phyloP scores from a whole-genome alignment of 2,113 vertebrate species.

The Megatriorchis doriae region DNA sequence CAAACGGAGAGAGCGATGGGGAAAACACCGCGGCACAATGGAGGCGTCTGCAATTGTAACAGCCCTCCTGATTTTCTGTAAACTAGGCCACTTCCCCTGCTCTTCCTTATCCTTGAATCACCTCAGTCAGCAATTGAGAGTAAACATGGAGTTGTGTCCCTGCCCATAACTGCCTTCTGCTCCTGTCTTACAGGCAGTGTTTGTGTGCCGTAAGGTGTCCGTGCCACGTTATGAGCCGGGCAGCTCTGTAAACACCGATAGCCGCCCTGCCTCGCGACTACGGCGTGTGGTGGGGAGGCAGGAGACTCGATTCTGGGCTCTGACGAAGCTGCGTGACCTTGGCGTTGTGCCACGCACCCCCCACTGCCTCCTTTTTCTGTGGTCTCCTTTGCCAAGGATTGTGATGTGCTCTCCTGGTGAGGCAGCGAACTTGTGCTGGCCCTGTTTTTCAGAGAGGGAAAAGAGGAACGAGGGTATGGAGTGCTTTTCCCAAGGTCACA shows the following conservation, averaged over 20 bases:
- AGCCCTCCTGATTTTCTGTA: neutral
- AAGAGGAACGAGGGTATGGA: neutral
- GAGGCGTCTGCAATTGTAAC: neutral
- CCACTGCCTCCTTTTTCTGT: rapidly evolving
- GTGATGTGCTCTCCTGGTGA: rapidly evolving
- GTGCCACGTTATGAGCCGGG: rapidly evolving
- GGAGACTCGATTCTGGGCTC: neutral
- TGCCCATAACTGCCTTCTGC: neutral
- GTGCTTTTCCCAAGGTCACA: constrained; percentile 32
- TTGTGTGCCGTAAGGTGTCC: rapidly evolving
- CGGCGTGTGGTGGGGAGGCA: rapidly evolving
- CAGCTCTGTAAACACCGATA: neutral
- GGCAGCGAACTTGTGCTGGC: neutral
- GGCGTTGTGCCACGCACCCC: neutral
- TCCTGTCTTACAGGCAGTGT: neutral
- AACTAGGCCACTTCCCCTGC: constrained; percentile 20
- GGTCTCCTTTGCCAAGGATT: neutral
- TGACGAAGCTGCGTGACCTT: neutral
- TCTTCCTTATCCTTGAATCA: constrained; percentile 58
- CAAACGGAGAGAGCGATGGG: neutral
- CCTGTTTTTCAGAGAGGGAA: neutral
- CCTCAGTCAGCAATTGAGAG: neutral
- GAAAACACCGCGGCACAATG: neutral
- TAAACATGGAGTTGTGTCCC: neutral
- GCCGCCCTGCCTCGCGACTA: rapidly evolving